Evolutionary conservation across 2,888 invertebrate species (phyloP), one percentile per base, ranked within the genome.

Genomic region (Adelphocoris suturalis): DNA sequence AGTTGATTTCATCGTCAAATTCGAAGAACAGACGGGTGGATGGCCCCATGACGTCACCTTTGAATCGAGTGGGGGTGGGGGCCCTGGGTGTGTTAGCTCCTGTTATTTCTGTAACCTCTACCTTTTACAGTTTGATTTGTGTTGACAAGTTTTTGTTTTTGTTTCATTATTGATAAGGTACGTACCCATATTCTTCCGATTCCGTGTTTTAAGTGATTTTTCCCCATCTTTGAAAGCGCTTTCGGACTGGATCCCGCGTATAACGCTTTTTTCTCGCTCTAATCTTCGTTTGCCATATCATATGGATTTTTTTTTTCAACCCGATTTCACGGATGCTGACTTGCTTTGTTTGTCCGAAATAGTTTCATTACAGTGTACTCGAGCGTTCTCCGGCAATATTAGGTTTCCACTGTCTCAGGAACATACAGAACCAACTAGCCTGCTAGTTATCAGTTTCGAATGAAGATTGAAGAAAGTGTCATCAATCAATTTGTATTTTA

Each of bases 31-130:
- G 68, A 68, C 19, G 68, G 68, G 68, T 23, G 23, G 61, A 61
- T n/a, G 61, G 19, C 28, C 75, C 16, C 13, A 78, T 82, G 82
- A 82, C 82, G 82, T 88, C 88, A 61, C 78, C 28, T 85, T 19
- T 11, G 13, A 52, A 27, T 61, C 23, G 37, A 48, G 47, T 82
- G 82, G 82, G 52, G 82, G 82, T 52, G 82, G 89, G 90, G 90
- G 89, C 68, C 48, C 89, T 80, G 90, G 90, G 90, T 89, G 90
- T 90, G 90, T 90, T 88, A 89, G 90, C 89, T 87, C 89, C 84
- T 86, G 89, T 90, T 89, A 89, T 89, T 90, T 89, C 88, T 88
- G 88, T 88, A 88, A 78, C 88, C 88, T 88, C 76, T 55, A 85
- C 55, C 85, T 85, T 85, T 85, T 85, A 82, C 81, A 89, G 82